A percentile compares a stretch with the other conserved stretches of the same genome.
Conservation (phyloP, 2,888 invertebrate genomes). For the Agriotes lineatus region DNA sequence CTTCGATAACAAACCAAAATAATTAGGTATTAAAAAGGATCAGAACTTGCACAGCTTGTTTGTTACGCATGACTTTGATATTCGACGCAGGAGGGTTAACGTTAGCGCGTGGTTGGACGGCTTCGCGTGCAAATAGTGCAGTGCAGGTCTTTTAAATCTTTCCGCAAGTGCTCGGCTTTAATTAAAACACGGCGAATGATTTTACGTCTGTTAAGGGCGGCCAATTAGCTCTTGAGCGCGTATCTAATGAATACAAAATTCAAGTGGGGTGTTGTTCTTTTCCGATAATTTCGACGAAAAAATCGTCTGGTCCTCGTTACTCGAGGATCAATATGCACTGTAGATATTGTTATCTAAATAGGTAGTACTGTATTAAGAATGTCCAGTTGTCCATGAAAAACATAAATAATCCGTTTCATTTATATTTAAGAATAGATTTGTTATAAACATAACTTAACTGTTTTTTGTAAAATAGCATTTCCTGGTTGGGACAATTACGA, state of each 20-base stretch:
- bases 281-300: conserved; percentile 7
- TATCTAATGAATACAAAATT: conserved; percentile 39
- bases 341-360: too few relatives aligned
- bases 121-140: conserved; percentile 28
- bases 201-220: conserved; percentile 36
- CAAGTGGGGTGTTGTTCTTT: conserved; percentile 32
- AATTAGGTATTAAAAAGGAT: conserved; percentile 52
- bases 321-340: background rate
- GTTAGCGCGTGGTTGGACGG: conserved; percentile 9
- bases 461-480: too few relatives aligned
- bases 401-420: too few relatives aligned
- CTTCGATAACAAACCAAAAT: conserved; percentile 54
- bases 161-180: conserved; percentile 28
- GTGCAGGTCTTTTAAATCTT: conserved; percentile 34
- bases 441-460: too few relatives aligned
- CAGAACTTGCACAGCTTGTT: conserved; percentile 28
- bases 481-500: too few relatives aligned
- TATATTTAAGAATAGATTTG: too few relatives aligned
- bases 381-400: too few relatives aligned
- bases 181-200: conserved; percentile 37
- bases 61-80: conserved; percentile 34
- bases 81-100: conserved; percentile 3
- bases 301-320: background rate
- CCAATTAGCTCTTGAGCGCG: conserved; percentile 36
- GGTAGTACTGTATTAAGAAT: too few relatives aligned